Base-by-base conservation (phyloP, 2,888 invertebrate genomes). In the Anarsia innoxiella region DNA sequence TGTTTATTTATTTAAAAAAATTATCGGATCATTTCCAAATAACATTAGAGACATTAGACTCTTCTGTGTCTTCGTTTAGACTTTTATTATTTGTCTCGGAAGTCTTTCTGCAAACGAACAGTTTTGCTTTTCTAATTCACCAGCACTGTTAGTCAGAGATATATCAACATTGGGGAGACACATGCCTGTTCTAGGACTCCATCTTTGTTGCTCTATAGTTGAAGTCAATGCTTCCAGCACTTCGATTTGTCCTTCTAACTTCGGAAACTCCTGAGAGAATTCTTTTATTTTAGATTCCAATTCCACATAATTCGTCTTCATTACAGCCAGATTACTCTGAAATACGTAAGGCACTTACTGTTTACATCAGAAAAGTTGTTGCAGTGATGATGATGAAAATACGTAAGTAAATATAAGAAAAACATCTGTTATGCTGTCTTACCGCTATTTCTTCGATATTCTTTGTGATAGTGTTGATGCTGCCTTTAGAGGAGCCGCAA, bases 221-320 rank as follows among this genome's bases (percentile, higher is more conserved):
- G 49, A 59, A 0, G 76, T 65, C 12, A 82, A 40, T 1, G 65
- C 53, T 51, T 76, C 77, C 35, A 83, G 52, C 6, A 74, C 54
- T 40, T 71, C 68, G 1, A 82, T 52, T 54, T 83, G 76, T 0
- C 72, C 70, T 59, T 78, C 75, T 5, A 83, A 49, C 42, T 69
- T 82, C 0, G 80, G 79, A 5, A 83, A 38, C 31, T 76, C 73
- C 37, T 62, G 47, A 0, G 78, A 65, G 37, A 75, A 59, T 31
- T 53, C 62, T 0, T 53, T 44, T 16, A 83, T 59, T 41, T 69
- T 64, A 11, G 42, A 39, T 53, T 82, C 77, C 36, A 83, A 51
- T 23, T 70, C 61, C 0, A 53, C 37, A 42, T 82, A 82, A 27
- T 58, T 66, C 0, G 58, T 45, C 43, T 68, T 71, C 37, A 82